phyloP scores from a whole-genome alignment of 53 echinoderm and acorn worm genomes.

The Echinarachnius parma region DNA sequence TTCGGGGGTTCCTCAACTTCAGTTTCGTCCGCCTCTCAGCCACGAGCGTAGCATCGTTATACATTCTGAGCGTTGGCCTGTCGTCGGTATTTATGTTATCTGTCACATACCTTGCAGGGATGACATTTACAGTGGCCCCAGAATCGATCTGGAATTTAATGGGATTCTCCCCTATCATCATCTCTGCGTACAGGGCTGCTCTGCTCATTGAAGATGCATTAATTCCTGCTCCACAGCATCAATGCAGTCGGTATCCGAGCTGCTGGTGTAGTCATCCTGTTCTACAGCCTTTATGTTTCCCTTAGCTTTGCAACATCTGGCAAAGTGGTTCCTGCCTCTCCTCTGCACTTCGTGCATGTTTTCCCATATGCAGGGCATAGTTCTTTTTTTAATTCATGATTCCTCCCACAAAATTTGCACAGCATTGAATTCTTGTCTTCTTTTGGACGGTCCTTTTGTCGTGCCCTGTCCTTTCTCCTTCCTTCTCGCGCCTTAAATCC shows the following conservation, averaged over 20 bases:
- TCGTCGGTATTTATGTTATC: too few relatives aligned
- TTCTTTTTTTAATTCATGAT: constrained; percentile 19
- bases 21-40: background rate
- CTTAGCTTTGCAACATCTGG: constrained; percentile 9
- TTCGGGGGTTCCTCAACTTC: too few relatives aligned
- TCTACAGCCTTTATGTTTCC: background rate
- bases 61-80: background rate
- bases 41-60: background rate
- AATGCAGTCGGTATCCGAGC: background rate
- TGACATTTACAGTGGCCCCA: constrained; percentile 50
- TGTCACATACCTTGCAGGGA: background rate
- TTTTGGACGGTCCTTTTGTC: too few relatives aligned
- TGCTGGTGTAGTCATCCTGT: background rate
- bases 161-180: constrained; percentile 15
- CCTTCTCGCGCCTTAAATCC: too few relatives aligned
- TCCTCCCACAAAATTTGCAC: constrained; percentile 38
- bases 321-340: constrained; percentile 42
- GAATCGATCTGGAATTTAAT: constrained; percentile 54
- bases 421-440: too few relatives aligned
- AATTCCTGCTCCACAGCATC: constrained; percentile 23
- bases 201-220: too few relatives aligned
- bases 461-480: too few relatives aligned
- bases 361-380: constrained; percentile 24
- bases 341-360: constrained; percentile 19
- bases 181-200: constrained; percentile 17